phyloP scores from a whole-genome alignment of 2,888 invertebrate genomes.

The Drosophila falleni region DNA sequence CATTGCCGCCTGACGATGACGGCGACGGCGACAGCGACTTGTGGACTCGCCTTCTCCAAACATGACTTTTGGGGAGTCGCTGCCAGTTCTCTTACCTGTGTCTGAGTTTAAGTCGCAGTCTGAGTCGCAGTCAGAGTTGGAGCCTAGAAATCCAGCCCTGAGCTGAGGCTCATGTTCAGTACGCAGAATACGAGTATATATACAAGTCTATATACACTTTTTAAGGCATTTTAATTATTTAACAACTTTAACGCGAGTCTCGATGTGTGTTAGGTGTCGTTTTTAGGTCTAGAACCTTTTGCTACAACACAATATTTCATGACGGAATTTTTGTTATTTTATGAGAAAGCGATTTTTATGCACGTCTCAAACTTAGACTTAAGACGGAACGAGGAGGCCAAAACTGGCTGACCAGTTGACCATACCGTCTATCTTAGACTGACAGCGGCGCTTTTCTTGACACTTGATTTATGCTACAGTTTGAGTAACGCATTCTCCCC shows the following conservation, averaged over 20 bases:
- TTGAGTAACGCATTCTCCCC: constrained; percentile 53
- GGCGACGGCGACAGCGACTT: constrained; percentile 14
- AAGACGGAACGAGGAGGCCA: neutral
- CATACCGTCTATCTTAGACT: constrained; percentile 25
- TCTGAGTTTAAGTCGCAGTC: neutral
- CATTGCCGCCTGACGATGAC: constrained; percentile 47
- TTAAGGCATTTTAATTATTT: constrained; percentile 75
- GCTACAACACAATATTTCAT: constrained; percentile 48
- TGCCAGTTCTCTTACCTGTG: constrained; percentile 6
- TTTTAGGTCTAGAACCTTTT: constrained; percentile 64
- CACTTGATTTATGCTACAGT: constrained; percentile 65
- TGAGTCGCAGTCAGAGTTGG: neutral
- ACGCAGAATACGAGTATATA: constrained; percentile 11
- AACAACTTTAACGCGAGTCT: constrained; percentile 68
- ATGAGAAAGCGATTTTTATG: constrained; percentile 73
- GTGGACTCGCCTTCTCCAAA: constrained; percentile 25
- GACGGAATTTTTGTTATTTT: constrained; percentile 48
- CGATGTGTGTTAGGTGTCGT: constrained; percentile 61
- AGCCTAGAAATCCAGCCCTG: neutral
- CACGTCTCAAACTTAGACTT: constrained; percentile 16
- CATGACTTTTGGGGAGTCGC: constrained; percentile 14
- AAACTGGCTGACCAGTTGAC: constrained; percentile 25
- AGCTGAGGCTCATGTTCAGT: neutral
- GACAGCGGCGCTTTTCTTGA: constrained; percentile 64
- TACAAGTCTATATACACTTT: constrained; percentile 31